Evolutionary conservation across 2,888 invertebrate genomes (phyloP).

Genomic region (Parnassius orleans): DNA sequence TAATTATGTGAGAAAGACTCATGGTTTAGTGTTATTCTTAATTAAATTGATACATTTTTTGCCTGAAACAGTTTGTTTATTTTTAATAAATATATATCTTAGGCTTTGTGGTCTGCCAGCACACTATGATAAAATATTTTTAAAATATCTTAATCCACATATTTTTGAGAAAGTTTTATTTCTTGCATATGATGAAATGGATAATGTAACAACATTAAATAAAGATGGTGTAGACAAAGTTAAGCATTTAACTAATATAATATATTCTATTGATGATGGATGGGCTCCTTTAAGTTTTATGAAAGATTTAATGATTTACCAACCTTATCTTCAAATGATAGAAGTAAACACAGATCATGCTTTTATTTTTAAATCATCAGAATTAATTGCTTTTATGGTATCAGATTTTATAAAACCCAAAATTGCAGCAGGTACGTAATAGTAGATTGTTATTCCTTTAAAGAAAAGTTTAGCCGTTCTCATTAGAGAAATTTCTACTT

Average conservation of each 20-base stretch:
- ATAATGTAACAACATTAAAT: conserved; percentile 85
- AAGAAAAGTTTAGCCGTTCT: too few relatives aligned
- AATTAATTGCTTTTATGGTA: conserved; percentile 76
- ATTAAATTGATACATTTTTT: conserved; percentile 67
- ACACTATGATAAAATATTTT: conserved; percentile 69
- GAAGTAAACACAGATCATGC: conserved; percentile 83
- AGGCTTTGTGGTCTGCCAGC: conserved; percentile 73
- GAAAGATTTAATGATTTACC: conserved; percentile 76
- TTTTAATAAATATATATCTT: conserved; percentile 80
- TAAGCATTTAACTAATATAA: conserved; percentile 80
- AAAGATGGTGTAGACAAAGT: conserved; percentile 83
- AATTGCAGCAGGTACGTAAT: background rate
- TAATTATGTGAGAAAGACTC: conserved; percentile 73
- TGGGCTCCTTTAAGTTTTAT: conserved; percentile 91
- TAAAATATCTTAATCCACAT: conserved; percentile 80
- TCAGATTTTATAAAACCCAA: conserved; percentile 50
- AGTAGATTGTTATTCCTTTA: too few relatives aligned
- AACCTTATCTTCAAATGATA: conserved; percentile 54
- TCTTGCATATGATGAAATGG: conserved; percentile 91
- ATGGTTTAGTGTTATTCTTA: conserved; percentile 53
- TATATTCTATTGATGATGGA: conserved; percentile 89
- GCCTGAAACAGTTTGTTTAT: conserved; percentile 74
- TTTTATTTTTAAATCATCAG: conserved; percentile 87
- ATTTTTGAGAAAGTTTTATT: conserved; percentile 84
- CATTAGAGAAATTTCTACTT: too few relatives aligned